phyloP scores from a whole-genome alignment of 2,113 vertebrate genomes.

The rabbit (Oryctolagus cuniculus) region mOryCun1.1 NC_091443.1:27875501-27876000 shows the following conservation, averaged over 20 bases:
- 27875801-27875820: background rate
- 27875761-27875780: background rate
- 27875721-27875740: background rate
- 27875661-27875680: background rate
- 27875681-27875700: background rate
- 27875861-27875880: too few species aligned
- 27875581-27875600: background rate
- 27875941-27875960: too few species aligned
- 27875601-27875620: background rate
- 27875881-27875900: too few species aligned
- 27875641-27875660: background rate
- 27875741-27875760: background rate
- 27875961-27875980: too few species aligned
- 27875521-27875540: background rate
- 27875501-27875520: background rate
- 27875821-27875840: background rate
- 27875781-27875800: background rate
- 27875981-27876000: too few species aligned
- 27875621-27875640: background rate
- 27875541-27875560: background rate
- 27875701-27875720: too few species aligned
- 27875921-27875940: too few species aligned
- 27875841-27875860: background rate
- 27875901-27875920: too few species aligned
- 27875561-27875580: background rate